phyloP scores from a whole-genome alignment of 2,113 vertebrate species.

The Panthera tigris region DNA sequence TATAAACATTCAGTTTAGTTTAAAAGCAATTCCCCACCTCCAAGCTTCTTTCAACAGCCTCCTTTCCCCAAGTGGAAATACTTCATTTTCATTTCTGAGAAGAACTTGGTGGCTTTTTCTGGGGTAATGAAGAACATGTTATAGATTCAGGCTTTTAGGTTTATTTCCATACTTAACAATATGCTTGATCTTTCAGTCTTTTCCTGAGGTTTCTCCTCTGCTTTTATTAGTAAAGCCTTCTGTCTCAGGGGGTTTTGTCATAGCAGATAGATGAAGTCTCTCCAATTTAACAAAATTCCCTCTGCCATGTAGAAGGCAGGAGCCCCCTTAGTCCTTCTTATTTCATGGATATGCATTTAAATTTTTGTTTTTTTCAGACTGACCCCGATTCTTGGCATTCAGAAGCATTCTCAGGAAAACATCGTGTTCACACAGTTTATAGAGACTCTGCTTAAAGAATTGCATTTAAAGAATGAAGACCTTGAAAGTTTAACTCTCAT shows the following conservation, averaged over 20 bases:
- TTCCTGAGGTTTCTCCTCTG: conserved; percentile 12
- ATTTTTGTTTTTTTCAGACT: conserved; percentile 79
- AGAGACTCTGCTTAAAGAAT: conserved; percentile 83
- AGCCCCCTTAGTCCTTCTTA: neutral
- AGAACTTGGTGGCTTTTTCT: conserved; percentile 34
- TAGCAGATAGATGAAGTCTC: neutral
- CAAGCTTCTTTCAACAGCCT: neutral
- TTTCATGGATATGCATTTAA: neutral
- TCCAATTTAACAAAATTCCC: neutral
- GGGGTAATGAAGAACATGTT: neutral
- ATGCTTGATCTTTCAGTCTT: neutral
- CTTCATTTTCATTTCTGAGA: conserved; percentile 34
- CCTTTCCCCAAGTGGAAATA: neutral
- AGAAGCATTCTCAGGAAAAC: conserved; percentile 77
- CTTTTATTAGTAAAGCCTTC: conserved; percentile 12
- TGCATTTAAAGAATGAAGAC: conserved; percentile 86
- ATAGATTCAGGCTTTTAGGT: neutral
- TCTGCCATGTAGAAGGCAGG: neutral
- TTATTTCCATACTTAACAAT: neutral
- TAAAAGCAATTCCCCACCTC: conserved; percentile 9
- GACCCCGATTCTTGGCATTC: conserved; percentile 73
- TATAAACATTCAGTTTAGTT: neutral
- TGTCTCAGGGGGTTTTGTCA: conserved; percentile 6
- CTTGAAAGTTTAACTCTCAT: conserved; percentile 84
- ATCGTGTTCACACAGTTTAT: conserved; percentile 83